Base-by-base conservation (phyloP, 2,797 vertebrate species). In the Denticeps clupeoides region DNA sequence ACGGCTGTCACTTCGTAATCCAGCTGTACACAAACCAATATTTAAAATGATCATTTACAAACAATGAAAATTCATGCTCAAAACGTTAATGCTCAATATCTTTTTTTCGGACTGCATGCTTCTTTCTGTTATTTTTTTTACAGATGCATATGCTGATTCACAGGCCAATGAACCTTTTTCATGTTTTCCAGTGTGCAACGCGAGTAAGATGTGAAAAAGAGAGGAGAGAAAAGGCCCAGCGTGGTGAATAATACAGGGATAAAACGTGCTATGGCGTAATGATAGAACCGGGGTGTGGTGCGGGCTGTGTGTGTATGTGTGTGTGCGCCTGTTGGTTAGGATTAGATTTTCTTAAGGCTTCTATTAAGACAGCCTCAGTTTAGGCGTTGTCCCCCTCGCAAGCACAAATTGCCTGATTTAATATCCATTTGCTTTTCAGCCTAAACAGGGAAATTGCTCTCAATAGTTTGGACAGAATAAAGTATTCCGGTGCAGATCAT, bases 401-500 rank as follows among this genome's bases (percentile, higher is more conserved):
- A 72, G 75, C 75, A 71, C 70, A 69, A 75, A 78, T 81, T 71
- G 74, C 77, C 77, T 80, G 75, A 78, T 64, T 83, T 79, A 77
- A 82, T 82, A 76, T 70, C 67, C 68, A 73, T 70, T 76, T 68
- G 68, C 70, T 62, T 63, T 52, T 56, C 51, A 33, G 31, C 18
- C 38, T 49, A 65, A 59, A 57, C 65, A 35, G 58, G 62, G 60
- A 67, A 61, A 60, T 60, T 56, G 47, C 41, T 40, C 29, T 63
- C 24, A 26, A 47, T 51, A 16, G 31, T 57, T 52, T 57, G 49
- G 43, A 31, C 7, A 50, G 42, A 43, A 33, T 38, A 49, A 63
- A 57, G 53, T 45, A 69, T 51, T 41, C 45, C 45, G 35, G 44
- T 16, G 32, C 26, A 21, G 26, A 27, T 60, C 60, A 7, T 51